These are phyloP conservation scores for Phataginus tricuspis DNA, from an alignment of 2,797 vertebrate genomes.

Conservation along the genomic window DNA sequence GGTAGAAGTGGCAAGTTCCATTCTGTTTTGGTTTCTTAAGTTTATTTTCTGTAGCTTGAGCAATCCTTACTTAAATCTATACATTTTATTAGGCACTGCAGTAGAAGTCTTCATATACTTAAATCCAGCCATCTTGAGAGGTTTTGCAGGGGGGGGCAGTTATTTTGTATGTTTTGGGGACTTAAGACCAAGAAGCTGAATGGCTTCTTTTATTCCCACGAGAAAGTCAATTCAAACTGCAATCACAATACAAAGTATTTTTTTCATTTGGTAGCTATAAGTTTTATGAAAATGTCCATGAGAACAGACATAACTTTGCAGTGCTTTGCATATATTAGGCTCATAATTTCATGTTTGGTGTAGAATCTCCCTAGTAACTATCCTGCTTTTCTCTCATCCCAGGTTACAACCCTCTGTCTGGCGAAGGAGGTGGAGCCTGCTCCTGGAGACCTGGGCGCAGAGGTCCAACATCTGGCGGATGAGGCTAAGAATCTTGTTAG, in stretches of 20 bases:
- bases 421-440: slow-evolving; percentile 92
- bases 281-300: neutral
- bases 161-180: neutral
- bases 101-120: neutral
- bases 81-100: neutral
- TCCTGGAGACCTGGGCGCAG: slow-evolving; percentile 93
- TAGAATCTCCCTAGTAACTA: neutral
- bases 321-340: neutral
- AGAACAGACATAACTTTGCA: neutral
- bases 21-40: neutral
- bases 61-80: neutral
- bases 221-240: neutral
- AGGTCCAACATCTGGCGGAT: slow-evolving; percentile 93
- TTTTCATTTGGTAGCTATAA: neutral
- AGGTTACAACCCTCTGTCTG: slow-evolving; percentile 94
- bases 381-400: slow-evolving; percentile 46
- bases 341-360: neutral
- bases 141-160: neutral
- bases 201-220: neutral
- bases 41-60: neutral
- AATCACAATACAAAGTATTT: neutral
- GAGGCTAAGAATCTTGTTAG: slow-evolving; percentile 91
- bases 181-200: neutral
- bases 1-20: neutral
- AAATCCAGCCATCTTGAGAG: neutral